These are phyloP conservation scores for Hypsibius dujardini DNA, from an alignment of 1,140 invertebrate species.

Conservation along the genomic window DNA sequence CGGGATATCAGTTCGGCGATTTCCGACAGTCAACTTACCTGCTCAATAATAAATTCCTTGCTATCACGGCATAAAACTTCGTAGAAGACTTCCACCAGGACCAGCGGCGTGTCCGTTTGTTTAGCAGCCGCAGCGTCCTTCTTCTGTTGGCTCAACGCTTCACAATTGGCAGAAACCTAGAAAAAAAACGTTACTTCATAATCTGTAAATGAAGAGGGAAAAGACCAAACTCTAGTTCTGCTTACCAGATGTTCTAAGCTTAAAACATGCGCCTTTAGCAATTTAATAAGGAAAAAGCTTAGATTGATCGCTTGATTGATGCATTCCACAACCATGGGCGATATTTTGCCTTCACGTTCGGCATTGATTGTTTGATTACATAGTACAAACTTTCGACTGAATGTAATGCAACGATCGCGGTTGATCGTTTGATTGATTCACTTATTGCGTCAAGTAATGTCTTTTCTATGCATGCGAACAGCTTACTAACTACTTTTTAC, in stretches of 20 bases:
- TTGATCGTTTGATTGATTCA: too few relatives aligned
- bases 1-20: too few relatives aligned
- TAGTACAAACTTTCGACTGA: too few relatives aligned
- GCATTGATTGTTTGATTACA: too few relatives aligned
- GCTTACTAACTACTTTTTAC: too few relatives aligned
- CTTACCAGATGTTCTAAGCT: too few relatives aligned
- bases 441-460: too few relatives aligned
- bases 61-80: conserved; percentile 81
- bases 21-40: conserved; percentile 30
- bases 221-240: neutral
- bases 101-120: conserved; percentile 19
- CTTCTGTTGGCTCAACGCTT: neutral
- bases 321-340: neutral
- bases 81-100: conserved; percentile 60
- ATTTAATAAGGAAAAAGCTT: neutral
- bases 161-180: neutral
- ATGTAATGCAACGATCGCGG: too few relatives aligned
- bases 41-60: conserved; percentile 56
- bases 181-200: neutral
- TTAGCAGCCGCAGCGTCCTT: neutral
- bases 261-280: neutral
- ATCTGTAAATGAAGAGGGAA: neutral
- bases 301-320: neutral
- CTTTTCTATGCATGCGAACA: too few relatives aligned
- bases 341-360: neutral